Percentiles rank a stretch among this genome's conserved stretches.
phyloP scores from a whole-genome alignment of 2,113 vertebrate species.

The Alouatta palliata region DNA sequence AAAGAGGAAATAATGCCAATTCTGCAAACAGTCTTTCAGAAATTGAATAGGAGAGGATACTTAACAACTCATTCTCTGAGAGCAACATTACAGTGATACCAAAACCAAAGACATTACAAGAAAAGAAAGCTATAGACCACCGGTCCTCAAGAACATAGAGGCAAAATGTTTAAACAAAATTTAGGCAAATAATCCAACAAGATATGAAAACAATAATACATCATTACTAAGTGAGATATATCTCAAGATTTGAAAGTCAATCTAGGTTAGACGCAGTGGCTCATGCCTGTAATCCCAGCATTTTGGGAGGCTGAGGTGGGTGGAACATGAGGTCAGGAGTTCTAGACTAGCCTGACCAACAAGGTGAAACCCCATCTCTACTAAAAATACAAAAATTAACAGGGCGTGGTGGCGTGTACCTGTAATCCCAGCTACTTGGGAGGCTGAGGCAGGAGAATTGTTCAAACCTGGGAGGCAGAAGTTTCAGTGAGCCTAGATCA shows the following conservation, averaged over 20 bases:
- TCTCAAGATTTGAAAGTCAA: not conserved
- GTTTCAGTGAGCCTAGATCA: no score
- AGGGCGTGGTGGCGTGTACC: no score
- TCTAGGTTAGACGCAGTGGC: not conserved
- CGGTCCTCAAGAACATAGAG: not conserved
- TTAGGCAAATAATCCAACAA: not conserved
- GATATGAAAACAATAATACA: not conserved
- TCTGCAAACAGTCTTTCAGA: not conserved
- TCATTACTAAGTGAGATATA: not conserved
- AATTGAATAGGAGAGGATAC: not conserved
- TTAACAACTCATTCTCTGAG: not conserved
- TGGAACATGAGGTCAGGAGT: no score
- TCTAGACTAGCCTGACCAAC: no score
- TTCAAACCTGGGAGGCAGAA: no score
- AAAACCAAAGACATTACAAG: not conserved
- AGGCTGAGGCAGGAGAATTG: no score
- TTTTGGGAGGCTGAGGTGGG: no score
- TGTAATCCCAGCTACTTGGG: no score
- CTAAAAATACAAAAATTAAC: no score
- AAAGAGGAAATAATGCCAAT: not conserved
- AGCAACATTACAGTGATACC: not conserved
- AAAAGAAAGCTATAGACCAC: not conserved
- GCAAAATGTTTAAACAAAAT: not conserved
- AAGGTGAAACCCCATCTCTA: no score
- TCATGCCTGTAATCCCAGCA: no score